Evolutionary conservation across 2,797 vertebrate genomes (phyloP), one percentile per base, ranked within the genome.

Genomic region (Triplophysa yarkandensis): DNA sequence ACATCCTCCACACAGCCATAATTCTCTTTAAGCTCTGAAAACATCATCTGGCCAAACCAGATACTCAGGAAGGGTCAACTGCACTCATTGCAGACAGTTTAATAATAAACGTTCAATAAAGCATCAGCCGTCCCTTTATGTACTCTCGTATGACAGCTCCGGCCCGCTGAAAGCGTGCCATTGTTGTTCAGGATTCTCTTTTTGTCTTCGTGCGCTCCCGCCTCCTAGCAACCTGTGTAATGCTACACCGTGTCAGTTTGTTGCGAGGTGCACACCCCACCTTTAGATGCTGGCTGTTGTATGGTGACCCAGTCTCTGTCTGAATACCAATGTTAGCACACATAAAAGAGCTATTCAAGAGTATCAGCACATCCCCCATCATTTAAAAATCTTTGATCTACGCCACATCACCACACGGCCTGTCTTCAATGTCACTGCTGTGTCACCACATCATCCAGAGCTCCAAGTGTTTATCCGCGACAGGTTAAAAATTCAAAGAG

Each of bases 281-380:
- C 80, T 80, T 80, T 66, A 63, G 36, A 82, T 62, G 41, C 70
- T 13, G 74, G 67, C 23, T n/a, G 32, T 44, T 83, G 81, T 80
- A 80, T 80, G 36, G 80, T 55, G 76, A 82, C 67, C 70, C 76
- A 58, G 58, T 62, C 78, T 77, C 78, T 72, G 71, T 74, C 78
- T 68, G 80, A 82, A 82, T 82, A 82, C 80, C 78, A 84, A 80
- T 82, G 74, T 80, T 80, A 64, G 74, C 43, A 4, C 80, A 78
- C 54, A 82, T 82, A 82, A 84, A 84, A 84, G 82, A 77, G 63
- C 80, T 77, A 82, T 84, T 84, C 70, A 84, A 72, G 16, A 72
- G 80, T 69, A 41, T 71, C 32, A 77, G 70, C 80, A 82, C 82
- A 71, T 62, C 68, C 80, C 80, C 70, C 73, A 74, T 76, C 82